These are phyloP conservation scores for Drosophila mojavensis DNA, from an alignment of 1,140 invertebrate species.

Conservation along the genomic window DNA sequence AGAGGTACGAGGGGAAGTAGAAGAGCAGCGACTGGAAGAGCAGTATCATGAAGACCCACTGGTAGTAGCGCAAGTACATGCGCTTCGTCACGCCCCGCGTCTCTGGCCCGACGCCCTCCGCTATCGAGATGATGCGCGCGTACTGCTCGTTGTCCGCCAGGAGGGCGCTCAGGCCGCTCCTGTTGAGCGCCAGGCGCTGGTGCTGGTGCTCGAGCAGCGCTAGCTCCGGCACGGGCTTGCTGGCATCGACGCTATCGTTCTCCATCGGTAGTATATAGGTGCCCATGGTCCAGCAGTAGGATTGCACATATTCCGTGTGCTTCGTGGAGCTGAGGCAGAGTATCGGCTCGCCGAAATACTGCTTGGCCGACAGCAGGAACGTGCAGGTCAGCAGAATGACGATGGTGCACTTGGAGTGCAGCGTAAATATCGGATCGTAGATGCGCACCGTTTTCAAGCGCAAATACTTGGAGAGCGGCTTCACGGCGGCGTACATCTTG, in stretches of 20 bases:
- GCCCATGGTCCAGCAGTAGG: slow-evolving; percentile 91
- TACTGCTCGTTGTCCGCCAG: slow-evolving; percentile 59
- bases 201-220: neutral
- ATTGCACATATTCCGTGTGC: slow-evolving; percentile 87
- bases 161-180: slow-evolving; percentile 55
- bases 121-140: slow-evolving; percentile 57
- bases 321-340: slow-evolving; percentile 86
- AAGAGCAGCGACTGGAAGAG: slow-evolving; percentile 92
- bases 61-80: slow-evolving; percentile 92
- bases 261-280: slow-evolving; percentile 86
- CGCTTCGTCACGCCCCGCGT: slow-evolving; percentile 85
- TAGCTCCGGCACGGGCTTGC: neutral
- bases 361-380: slow-evolving; percentile 87
- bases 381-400: slow-evolving; percentile 88
- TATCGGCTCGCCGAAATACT: slow-evolving; percentile 90
- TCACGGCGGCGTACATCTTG: slow-evolving; percentile 64
- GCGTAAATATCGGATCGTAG: slow-evolving; percentile 87
- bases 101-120: slow-evolving; percentile 67
- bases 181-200: slow-evolving; percentile 27
- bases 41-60: slow-evolving; percentile 94
- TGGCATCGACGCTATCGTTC: neutral
- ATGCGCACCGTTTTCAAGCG: slow-evolving; percentile 87
- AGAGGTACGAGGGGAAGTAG: slow-evolving; percentile 89
- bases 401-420: slow-evolving; percentile 89
- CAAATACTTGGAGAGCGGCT: slow-evolving; percentile 77